These are phyloP conservation scores for Pandemis cinnamomeana DNA, from an alignment of 2,888 invertebrate genomes.

Conservation along the genomic window DNA sequence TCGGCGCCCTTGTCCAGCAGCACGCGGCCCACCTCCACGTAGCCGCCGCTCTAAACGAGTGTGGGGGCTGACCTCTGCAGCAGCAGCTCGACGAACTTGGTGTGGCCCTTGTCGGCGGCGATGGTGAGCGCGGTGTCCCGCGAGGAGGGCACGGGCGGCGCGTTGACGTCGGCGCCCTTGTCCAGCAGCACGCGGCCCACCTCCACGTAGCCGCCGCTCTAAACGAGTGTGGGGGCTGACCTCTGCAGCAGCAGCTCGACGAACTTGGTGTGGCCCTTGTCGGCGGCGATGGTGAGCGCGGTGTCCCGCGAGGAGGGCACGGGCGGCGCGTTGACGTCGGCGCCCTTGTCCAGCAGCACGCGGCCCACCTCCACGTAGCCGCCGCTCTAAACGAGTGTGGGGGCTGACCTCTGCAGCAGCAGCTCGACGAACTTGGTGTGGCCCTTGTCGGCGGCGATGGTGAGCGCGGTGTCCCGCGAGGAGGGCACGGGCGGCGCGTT, in stretches of 20 bases:
- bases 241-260: constrained; percentile 92
- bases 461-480: constrained; percentile 98
- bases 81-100: constrained; percentile 94
- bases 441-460: constrained; percentile 99
- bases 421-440: constrained; percentile 97
- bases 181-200: constrained; percentile 98
- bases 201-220: constrained; percentile 99
- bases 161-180: constrained; percentile 99
- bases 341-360: constrained; percentile 97
- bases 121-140: constrained; percentile 99
- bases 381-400: too few relatives aligned
- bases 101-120: constrained; percentile 99
- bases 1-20: constrained; percentile 98
- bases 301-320: constrained; percentile 99
- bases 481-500: constrained; percentile 99
- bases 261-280: constrained; percentile 98
- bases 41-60: constrained; percentile 99
- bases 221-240: too few relatives aligned
- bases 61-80: too few relatives aligned
- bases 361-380: constrained; percentile 99
- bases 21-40: constrained; percentile 98
- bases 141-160: constrained; percentile 98
- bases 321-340: constrained; percentile 99
- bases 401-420: constrained; percentile 88
- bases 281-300: constrained; percentile 99